Percentiles rank a stretch among this genome's conserved stretches.
Conservation (phyloP, 1,140 invertebrate species). For the Leptinotarsa defecta region DNA sequence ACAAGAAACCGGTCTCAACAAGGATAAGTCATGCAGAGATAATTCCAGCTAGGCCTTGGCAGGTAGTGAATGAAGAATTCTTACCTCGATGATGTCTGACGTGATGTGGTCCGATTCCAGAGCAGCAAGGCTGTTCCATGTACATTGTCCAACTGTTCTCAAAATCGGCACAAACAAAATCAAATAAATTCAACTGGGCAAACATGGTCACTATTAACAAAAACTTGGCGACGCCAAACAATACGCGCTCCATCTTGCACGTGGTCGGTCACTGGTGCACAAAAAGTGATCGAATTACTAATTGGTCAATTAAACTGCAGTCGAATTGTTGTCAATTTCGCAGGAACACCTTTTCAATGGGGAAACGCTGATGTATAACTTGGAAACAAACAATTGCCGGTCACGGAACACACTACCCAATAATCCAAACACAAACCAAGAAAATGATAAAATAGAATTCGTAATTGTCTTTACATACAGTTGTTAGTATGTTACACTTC, state of each 20-base stretch:
- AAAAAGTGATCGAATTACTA: not conserved
- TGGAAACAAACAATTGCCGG: slow-evolving; percentile 3
- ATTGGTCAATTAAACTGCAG: slow-evolving; percentile 11
- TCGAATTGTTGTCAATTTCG: not conserved
- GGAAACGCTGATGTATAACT: not conserved
- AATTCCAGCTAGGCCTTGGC: not conserved
- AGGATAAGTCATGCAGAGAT: not conserved
- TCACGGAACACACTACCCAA: slow-evolving; percentile 9
- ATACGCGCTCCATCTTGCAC: slow-evolving; percentile 13
- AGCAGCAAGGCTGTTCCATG: slow-evolving; percentile 55
- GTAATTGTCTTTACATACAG: not conserved
- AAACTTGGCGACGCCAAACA: slow-evolving; percentile 29
- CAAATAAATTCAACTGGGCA: not conserved
- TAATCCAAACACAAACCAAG: not conserved
- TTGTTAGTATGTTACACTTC: not conserved
- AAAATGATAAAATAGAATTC: slow-evolving; percentile 12
- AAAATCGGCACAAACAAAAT: slow-evolving; percentile 49
- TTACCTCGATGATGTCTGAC: slow-evolving; percentile 56
- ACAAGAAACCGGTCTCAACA: not conserved
- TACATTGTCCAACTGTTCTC: slow-evolving; percentile 57
- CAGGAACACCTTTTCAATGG: not conserved
- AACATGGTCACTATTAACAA: slow-evolving; percentile 38
- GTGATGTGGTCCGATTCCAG: slow-evolving; percentile 51
- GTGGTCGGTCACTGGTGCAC: slow-evolving; percentile 7
- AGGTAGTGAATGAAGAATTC: slow-evolving; percentile 31